phyloP scores from a whole-genome alignment of 2,888 invertebrate genomes.

The Watsonalla cultraria region DNA sequence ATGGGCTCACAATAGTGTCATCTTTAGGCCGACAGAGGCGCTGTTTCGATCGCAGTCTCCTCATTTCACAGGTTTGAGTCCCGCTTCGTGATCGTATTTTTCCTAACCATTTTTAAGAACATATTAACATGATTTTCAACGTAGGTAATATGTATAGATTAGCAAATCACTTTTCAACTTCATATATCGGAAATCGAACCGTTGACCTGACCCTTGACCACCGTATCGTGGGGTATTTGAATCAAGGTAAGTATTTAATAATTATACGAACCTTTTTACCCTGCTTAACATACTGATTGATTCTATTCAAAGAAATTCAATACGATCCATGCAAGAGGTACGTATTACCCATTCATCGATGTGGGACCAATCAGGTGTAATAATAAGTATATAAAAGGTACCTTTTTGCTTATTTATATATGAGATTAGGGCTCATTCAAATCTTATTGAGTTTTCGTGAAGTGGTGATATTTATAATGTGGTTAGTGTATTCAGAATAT shows the following conservation, averaged over 20 bases:
- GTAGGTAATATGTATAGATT: no score
- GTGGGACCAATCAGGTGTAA: conserved; percentile 1
- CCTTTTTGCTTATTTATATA: neutral
- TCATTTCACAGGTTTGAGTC: no score
- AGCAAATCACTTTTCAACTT: no score
- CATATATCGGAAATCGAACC: no score
- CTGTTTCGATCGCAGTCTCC: no score
- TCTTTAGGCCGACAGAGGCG: no score
- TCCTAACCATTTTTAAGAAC: no score
- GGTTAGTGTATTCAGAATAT: neutral
- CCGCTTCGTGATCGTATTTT: no score
- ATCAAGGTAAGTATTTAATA: conserved; percentile 3
- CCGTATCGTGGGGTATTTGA: neutral
- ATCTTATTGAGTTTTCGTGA: neutral
- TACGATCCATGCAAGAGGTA: conserved; percentile 13
- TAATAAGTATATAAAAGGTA: neutral
- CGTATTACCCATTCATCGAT: conserved; percentile 4
- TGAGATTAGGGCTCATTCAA: neutral
- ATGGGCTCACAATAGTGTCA: no score
- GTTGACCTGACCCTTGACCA: neutral
- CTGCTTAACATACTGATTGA: conserved; percentile 20
- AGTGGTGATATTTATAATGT: neutral
- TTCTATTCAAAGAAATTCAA: conserved; percentile 22
- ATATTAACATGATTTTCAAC: no score
- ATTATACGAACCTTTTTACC: conserved; percentile 23